Evolutionary conservation across 1,140 invertebrate species (phyloP).

Genomic region (Leptinotarsa lineolata): DNA sequence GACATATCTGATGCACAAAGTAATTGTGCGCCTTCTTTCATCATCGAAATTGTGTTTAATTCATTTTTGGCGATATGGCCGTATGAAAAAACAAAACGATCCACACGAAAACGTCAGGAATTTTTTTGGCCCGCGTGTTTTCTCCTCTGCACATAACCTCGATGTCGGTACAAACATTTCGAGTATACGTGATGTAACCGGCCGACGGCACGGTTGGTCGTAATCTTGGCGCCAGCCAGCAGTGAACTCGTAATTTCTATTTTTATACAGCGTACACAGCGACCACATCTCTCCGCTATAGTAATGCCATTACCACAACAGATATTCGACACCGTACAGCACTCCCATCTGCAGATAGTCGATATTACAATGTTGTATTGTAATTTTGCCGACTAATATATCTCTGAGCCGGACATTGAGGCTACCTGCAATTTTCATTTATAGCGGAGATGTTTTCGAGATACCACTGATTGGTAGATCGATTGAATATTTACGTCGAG

Average conservation of each 20-base stretch:
- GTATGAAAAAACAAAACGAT: neutral
- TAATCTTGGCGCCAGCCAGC: slow-evolving; percentile 40
- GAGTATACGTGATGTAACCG: slow-evolving; percentile 37
- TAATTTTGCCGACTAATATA: no score
- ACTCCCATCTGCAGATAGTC: slow-evolving; percentile 16
- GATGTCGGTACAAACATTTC: slow-evolving; percentile 30
- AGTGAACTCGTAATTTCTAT: slow-evolving; percentile 40
- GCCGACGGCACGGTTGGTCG: slow-evolving; percentile 33
- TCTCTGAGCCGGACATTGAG: no score
- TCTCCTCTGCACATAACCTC: slow-evolving; percentile 21
- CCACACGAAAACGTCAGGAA: neutral
- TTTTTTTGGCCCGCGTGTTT: neutral
- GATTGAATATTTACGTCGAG: no score
- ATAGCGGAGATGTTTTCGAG: no score
- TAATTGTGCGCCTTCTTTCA: no score
- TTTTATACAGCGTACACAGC: slow-evolving; percentile 32
- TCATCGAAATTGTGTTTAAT: no score
- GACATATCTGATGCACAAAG: no score
- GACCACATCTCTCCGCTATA: neutral
- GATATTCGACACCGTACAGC: slow-evolving; percentile 18
- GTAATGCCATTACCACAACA: neutral
- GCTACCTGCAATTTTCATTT: no score
- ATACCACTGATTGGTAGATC: no score
- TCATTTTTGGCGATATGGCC: no score
- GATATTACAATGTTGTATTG: neutral